Percentiles rank a stretch among this genome's conserved stretches.
These are phyloP conservation scores for Gobiocypris rarus DNA, from an alignment of 2,113 vertebrate genomes.

Conservation along the genomic window DNA sequence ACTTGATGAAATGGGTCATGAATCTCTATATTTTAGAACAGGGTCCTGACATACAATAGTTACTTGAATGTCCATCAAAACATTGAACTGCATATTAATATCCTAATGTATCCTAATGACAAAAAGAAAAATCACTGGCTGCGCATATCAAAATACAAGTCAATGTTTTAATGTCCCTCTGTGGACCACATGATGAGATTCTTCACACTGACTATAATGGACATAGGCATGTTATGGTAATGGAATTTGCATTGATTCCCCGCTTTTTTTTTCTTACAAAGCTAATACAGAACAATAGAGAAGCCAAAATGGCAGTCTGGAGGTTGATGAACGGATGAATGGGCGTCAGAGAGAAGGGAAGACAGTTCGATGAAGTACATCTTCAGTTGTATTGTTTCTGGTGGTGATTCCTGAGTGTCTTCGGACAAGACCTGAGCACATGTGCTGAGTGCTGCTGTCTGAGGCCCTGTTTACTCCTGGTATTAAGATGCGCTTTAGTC, in stretches of 20 bases:
- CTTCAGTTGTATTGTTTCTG: background rate
- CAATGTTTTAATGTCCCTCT: conserved; percentile 13
- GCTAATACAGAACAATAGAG: conserved; percentile 57
- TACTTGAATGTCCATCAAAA: background rate
- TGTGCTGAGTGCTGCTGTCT: background rate
- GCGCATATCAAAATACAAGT: background rate
- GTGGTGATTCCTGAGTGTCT: background rate
- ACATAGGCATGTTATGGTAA: conserved; percentile 67
- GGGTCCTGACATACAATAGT: background rate
- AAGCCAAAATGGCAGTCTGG: conserved; percentile 59
- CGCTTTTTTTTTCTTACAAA: conserved; percentile 55
- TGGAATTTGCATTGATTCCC: conserved; percentile 62
- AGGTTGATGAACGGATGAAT: conserved; percentile 60
- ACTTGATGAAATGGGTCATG: background rate
- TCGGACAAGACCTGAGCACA: background rate
- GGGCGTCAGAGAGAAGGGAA: conserved; percentile 44
- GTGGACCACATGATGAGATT: conserved; percentile 46
- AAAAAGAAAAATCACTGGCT: background rate
- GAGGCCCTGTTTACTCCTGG: too few relatives aligned
- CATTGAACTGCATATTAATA: background rate
- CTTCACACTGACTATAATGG: conserved; percentile 60
- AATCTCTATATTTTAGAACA: background rate
- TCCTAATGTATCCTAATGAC: background rate
- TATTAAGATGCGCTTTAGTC: too few relatives aligned
- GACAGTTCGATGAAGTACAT: background rate